Evolutionary conservation across 2,888 invertebrate genomes (phyloP).

Genomic region (Troides helena): DNA sequence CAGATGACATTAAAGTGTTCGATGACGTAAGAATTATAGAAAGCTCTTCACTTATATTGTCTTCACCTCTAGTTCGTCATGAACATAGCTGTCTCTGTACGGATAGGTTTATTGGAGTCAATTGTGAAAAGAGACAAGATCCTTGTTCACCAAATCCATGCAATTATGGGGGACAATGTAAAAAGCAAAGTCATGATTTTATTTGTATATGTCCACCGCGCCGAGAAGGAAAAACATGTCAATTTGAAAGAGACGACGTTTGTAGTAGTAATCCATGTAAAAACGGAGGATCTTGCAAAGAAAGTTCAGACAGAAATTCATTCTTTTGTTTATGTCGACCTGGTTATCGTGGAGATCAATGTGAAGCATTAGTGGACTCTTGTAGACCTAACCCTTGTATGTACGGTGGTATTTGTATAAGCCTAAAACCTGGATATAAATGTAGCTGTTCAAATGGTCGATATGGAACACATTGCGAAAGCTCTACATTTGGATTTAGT

Average conservation of each 20-base stretch:
- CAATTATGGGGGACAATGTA: constrained; percentile 89
- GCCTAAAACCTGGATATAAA: constrained; percentile 92
- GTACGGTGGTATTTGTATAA: constrained; percentile 92
- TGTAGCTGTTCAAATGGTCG: constrained; percentile 92
- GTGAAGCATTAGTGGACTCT: constrained; percentile 92
- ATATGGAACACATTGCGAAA: constrained; percentile 95
- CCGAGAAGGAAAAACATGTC: constrained; percentile 91
- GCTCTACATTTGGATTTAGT: constrained; percentile 93
- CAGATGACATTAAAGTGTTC: constrained; percentile 84
- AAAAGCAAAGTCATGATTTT: constrained; percentile 90
- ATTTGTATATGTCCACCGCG: constrained; percentile 89
- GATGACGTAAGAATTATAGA: constrained; percentile 88
- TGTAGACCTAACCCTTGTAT: constrained; percentile 96
- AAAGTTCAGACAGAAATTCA: constrained; percentile 91
- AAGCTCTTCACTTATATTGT: constrained; percentile 89
- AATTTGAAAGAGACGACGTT: constrained; percentile 90
- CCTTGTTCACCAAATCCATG: constrained; percentile 96
- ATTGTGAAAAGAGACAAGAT: constrained; percentile 92
- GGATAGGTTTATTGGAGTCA: constrained; percentile 90
- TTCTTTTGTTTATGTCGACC: constrained; percentile 96
- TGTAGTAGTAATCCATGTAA: constrained; percentile 93
- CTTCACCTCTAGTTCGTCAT: constrained; percentile 89
- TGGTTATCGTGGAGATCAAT: constrained; percentile 94
- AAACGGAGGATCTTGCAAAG: constrained; percentile 95
- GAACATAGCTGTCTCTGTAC: constrained; percentile 90